Evolutionary conservation across 2,888 invertebrate genomes (phyloP), one percentile per base, ranked within the genome.

Genomic region (Lingula anatina): DNA sequence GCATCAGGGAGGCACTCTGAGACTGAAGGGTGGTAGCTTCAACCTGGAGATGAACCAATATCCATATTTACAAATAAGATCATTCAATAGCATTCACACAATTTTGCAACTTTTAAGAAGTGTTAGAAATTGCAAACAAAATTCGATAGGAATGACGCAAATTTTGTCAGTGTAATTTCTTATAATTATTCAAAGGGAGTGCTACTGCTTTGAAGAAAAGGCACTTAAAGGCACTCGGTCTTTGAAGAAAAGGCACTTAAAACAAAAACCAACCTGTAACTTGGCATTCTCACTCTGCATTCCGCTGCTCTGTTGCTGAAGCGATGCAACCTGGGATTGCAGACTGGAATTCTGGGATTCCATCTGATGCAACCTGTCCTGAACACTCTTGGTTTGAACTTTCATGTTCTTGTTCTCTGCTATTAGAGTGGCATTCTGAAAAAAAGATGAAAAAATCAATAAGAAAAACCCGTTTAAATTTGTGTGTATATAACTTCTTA

Each of bases 1-100:
- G 86, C 59, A 87, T 85, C 43, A 93, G 80, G 0, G 92, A 90
- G 40, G 87, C 85, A 56, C 88, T 87, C 78, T 94, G 90, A 1
- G 91, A 90, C 68, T 89, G 88, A 28, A 93, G 78, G 3, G 92
- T 92, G 1, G 92, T 87, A 60, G 90, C 85, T 69, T 89, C 89
- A 15, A 94, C 93, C 81, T 92, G 88, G 47, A 28, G 45, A 15
- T 24, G 26, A 42, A 39, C 40, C 3, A n/a, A n/a, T 27, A 51
- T 21, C n/a, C n/a, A n/a, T n/a, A n/a, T n/a, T n/a, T n/a, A n/a
- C n/a, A n/a, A n/a, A n/a, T n/a, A n/a, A n/a, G n/a, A n/a, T n/a
- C n/a, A n/a, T n/a, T n/a, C n/a, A n/a, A n/a, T n/a, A n/a, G n/a
- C n/a, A n/a, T n/a, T n/a, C n/a, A n/a, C n/a, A n/a, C n/a, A n/a